Percentiles rank a stretch among this genome's conserved stretches.
Conservation (phyloP, 2,113 vertebrate species). For the Pachypanchax playfairii region DNA sequence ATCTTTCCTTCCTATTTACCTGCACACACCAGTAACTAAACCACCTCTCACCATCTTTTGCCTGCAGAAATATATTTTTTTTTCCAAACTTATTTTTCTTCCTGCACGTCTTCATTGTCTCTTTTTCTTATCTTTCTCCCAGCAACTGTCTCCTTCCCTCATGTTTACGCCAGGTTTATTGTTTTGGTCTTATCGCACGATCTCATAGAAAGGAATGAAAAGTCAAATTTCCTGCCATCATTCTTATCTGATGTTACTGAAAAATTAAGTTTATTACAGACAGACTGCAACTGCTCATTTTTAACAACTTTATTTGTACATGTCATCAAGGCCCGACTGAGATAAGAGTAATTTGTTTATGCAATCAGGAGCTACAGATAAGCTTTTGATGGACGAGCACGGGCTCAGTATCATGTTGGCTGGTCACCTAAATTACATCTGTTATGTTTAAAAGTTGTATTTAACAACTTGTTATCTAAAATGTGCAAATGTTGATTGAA, state of each 20-base stretch:
- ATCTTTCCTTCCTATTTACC: no score
- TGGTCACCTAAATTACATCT: slow-evolving; percentile 20
- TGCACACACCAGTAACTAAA: no score
- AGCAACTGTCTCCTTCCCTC: slow-evolving; percentile 16
- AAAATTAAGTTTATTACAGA: slow-evolving; percentile 18
- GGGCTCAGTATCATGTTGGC: slow-evolving; percentile 8
- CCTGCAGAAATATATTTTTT: slow-evolving; percentile 61
- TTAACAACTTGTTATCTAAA: slow-evolving; percentile 14
- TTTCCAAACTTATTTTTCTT: slow-evolving; percentile 40
- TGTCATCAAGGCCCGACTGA: slow-evolving; percentile 37
- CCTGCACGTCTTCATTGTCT: slow-evolving; percentile 43
- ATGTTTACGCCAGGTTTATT: background rate
- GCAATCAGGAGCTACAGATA: slow-evolving; percentile 33
- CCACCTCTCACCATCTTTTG: slow-evolving; percentile 17
- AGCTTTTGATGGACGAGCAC: slow-evolving; percentile 52
- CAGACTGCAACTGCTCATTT: background rate
- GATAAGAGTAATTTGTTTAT: slow-evolving; percentile 60
- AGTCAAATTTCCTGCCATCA: background rate
- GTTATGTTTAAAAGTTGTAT: slow-evolving; percentile 1
- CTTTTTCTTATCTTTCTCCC: slow-evolving; percentile 18
- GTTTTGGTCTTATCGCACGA: slow-evolving; percentile 7
- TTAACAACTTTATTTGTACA: slow-evolving; percentile 33
- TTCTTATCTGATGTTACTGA: slow-evolving; percentile 12
- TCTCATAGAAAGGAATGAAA: slow-evolving; percentile 14
- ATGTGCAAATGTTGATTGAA: background rate